phyloP scores from a whole-genome alignment of 2,113 vertebrate species.

The Tyto alba region DNA sequence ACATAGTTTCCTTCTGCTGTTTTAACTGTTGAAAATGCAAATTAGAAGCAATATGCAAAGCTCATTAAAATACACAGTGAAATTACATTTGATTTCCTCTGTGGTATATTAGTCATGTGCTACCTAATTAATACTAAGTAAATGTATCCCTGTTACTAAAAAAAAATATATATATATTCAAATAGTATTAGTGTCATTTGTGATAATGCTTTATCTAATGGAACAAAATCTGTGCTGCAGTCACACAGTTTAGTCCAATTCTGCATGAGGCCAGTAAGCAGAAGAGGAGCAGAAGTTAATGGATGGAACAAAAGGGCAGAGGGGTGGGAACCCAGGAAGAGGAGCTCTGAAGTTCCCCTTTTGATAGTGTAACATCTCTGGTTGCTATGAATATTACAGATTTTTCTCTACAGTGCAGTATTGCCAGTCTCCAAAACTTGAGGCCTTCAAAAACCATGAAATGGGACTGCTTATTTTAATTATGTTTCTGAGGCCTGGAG shows the following conservation, averaged over 20 bases:
- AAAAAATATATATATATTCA: background rate
- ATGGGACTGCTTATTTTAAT: background rate
- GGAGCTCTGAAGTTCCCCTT: background rate
- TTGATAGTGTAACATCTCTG: background rate
- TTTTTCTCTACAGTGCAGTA: background rate
- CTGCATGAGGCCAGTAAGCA: background rate
- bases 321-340: background rate
- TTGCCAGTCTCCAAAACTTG: background rate
- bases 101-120: background rate
- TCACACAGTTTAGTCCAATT: background rate
- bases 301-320: background rate
- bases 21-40: background rate
- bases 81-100: background rate
- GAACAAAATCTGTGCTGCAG: background rate
- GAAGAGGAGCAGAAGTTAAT: background rate
- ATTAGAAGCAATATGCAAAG: background rate
- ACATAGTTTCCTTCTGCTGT: background rate
- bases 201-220: background rate
- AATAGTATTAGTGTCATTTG: background rate
- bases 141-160: background rate
- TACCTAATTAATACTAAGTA: slow-evolving; percentile 27
- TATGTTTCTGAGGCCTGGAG: background rate
- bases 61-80: background rate
- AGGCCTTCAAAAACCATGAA: background rate
- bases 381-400: background rate